phyloP scores from a whole-genome alignment of 1,140 invertebrate genomes.

The Scaptodrosophila lebanonensis region DNA sequence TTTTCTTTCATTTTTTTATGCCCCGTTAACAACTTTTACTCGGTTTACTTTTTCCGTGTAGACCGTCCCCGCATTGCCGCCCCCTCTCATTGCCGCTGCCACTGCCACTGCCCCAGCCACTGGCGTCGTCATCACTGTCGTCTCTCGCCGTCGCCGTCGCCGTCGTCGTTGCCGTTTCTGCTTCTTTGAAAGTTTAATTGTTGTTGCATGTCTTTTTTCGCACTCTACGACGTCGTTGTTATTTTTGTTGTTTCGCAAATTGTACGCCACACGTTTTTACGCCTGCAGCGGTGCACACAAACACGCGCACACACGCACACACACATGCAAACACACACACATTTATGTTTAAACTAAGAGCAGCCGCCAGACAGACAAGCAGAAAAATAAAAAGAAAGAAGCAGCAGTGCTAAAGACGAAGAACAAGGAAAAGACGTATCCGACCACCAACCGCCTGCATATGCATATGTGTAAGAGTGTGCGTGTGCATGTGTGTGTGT shows the following conservation, averaged over 20 bases:
- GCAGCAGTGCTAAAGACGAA: constrained; percentile 2
- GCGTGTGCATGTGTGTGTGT: constrained; percentile 3
- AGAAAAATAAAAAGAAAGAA: not conserved
- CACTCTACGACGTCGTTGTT: constrained; percentile 16
- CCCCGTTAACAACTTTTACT: constrained; percentile 75
- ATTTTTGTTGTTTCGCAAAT: constrained; percentile 59
- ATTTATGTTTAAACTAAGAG: no score
- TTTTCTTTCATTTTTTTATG: constrained; percentile 69
- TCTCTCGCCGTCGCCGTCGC: no score
- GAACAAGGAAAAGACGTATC: not conserved
- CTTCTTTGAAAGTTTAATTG: constrained; percentile 75
- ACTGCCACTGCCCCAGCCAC: no score
- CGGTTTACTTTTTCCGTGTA: constrained; percentile 74
- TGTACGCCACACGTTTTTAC: constrained; percentile 73
- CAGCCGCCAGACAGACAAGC: not conserved
- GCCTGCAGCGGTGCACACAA: constrained; percentile 45
- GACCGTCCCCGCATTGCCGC: not conserved
- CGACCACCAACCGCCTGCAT: constrained; percentile 25
- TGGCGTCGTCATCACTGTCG: no score
- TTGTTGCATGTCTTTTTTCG: constrained; percentile 71
- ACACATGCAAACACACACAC: no score
- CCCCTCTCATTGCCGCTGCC: not conserved
- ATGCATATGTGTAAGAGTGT: constrained; percentile 40
- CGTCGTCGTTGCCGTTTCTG: constrained; percentile 47
- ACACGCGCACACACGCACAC: not conserved